Conservation (phyloP, 2,888 invertebrate genomes). For the Mylabris sibirica region DNA sequence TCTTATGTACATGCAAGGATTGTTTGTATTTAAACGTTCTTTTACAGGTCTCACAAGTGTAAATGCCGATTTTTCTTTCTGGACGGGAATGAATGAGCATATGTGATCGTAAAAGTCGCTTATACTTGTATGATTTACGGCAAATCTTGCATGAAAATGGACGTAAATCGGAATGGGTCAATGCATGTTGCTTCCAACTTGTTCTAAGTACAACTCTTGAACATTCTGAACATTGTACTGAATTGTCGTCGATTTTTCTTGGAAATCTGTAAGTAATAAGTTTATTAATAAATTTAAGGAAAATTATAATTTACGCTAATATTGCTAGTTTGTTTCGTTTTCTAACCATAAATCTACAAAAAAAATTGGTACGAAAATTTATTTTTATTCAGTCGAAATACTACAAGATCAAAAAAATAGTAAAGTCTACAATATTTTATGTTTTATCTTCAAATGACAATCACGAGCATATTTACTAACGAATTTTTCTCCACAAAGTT, state of each 20-base stretch:
- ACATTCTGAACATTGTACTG: not conserved
- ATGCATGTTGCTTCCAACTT: not conserved
- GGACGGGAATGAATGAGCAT: not conserved
- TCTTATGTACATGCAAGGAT: not conserved
- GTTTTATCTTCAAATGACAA: not conserved
- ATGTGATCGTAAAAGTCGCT: not conserved
- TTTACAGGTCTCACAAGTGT: not conserved
- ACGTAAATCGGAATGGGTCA: not conserved
- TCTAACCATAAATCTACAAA: not conserved
- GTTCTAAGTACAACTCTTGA: not conserved
- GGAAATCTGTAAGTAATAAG: not conserved
- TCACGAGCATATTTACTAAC: not conserved
- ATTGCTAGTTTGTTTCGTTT: not conserved
- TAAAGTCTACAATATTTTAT: not conserved
- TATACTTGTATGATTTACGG: not conserved
- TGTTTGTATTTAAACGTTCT: not conserved
- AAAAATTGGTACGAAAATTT: not conserved
- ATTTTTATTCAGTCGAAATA: not conserved
- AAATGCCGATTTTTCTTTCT: not conserved
- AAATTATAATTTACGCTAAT: not conserved
- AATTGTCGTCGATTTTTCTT: not conserved
- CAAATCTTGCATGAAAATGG: not conserved
- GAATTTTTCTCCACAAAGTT: constrained; percentile 7
- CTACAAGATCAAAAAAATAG: not conserved
- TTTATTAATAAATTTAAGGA: not conserved